Evolutionary conservation across 2,113 vertebrate genomes (phyloP).

Genomic region (Zapornia atra): DNA sequence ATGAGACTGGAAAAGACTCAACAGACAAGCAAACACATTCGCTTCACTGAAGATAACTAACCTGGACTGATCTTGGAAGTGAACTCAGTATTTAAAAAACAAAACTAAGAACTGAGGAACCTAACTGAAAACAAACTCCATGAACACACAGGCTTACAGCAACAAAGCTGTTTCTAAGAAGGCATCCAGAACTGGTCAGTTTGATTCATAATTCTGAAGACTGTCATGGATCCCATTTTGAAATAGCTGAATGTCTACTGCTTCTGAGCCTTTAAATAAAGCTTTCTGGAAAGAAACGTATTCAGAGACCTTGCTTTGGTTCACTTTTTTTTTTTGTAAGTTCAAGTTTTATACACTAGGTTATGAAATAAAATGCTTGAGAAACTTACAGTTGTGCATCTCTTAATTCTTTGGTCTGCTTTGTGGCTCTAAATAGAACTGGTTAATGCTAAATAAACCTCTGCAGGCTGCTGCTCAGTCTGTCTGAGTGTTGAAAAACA

Average conservation of each 20-base stretch:
- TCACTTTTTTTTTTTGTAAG: slow-evolving; percentile 48
- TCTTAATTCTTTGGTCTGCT: slow-evolving; percentile 5
- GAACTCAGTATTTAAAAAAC: neutral
- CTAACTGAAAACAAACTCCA: neutral
- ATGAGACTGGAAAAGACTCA: slow-evolving; percentile 88
- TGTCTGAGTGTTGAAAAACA: neutral
- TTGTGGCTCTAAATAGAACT: neutral
- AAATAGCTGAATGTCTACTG: slow-evolving; percentile 38
- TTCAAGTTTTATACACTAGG: slow-evolving; percentile 55
- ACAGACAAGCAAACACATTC: slow-evolving; percentile 88
- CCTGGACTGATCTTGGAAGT: neutral
- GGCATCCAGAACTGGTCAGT: neutral
- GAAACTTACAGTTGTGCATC: neutral
- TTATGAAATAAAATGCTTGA: slow-evolving; percentile 60
- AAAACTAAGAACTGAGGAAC: neutral
- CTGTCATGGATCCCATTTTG: neutral
- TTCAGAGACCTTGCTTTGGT: slow-evolving; percentile 20
- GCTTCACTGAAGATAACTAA: slow-evolving; percentile 86
- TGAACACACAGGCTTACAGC: neutral
- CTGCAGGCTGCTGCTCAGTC: neutral
- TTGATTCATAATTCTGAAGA: neutral
- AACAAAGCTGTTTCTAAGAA: neutral
- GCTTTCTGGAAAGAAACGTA: neutral
- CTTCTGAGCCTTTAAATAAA: slow-evolving; percentile 62
- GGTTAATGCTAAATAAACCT: neutral